Evolutionary conservation across 64 coral and sea anemone genomes (phyloP).

Genomic region (Pocillopora damicornis): DNA sequence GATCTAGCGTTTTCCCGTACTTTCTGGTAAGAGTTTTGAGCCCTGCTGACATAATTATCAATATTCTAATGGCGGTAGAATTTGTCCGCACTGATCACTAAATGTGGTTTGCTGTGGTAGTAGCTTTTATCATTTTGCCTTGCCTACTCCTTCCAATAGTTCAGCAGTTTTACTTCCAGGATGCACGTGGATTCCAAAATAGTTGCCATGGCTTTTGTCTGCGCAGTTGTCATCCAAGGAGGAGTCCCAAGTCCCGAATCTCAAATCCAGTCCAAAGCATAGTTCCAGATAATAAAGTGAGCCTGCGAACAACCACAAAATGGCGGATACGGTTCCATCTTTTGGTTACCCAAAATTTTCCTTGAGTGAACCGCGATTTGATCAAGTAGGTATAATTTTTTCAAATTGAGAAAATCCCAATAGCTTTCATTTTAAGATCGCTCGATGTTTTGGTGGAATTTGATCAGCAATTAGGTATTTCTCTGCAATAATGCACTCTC

Average conservation of each 20-base stretch:
- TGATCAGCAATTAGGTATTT: no score
- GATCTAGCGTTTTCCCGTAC: no score
- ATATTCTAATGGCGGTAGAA: slow-evolving; percentile 11
- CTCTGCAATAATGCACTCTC: no score
- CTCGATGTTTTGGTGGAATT: no score
- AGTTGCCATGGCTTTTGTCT: background rate
- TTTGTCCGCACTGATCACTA: slow-evolving; percentile 25
- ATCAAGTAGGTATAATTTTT: slow-evolving; percentile 33
- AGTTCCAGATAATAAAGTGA: background rate
- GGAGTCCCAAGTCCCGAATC: background rate
- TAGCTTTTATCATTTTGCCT: background rate
- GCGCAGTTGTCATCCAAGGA: background rate
- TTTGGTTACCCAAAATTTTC: slow-evolving; percentile 54
- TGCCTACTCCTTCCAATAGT: background rate
- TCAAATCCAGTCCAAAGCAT: background rate
- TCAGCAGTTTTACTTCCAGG: background rate
- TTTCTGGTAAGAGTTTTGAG: background rate
- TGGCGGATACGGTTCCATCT: slow-evolving; percentile 42
- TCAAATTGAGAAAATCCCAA: background rate
- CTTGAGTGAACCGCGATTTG: slow-evolving; percentile 41
- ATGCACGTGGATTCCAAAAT: background rate
- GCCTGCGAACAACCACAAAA: slow-evolving; percentile 34
- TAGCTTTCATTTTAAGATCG: background rate
- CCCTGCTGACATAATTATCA: slow-evolving; percentile 9
- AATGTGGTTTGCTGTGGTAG: slow-evolving; percentile 28